Evolutionary conservation across 1,140 invertebrate species (phyloP), one percentile per base, ranked within the genome.

Genomic region (Andrena cerasifolii): DNA sequence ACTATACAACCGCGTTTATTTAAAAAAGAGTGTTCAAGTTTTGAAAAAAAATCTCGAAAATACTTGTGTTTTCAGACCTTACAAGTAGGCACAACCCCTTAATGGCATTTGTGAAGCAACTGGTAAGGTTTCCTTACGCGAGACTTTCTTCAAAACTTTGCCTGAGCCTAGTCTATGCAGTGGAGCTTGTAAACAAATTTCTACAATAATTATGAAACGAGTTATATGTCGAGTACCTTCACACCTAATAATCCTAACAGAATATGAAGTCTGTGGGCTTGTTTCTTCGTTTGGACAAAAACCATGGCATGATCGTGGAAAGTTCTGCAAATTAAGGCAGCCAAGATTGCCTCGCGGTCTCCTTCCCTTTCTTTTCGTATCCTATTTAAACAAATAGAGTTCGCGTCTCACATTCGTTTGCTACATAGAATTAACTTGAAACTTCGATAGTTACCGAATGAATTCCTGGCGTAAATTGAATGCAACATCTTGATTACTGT

Each of bases 401-500:
- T 43, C 14, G 24, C 28, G 10, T 40, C 10, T 2, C n/a, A 10
- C 0, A 53, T 66, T 16, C 18, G 40, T 21, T 12, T 62, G 2
- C 24, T 49, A 1, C 53, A 24, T 59, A 65, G 77, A 3, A 58
- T 62, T 49, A 45, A 78, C 70, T 67, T 28, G 63, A 53, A n/a
- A 51, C 51, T 33, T 2, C 6, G 49, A 71, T 67, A 58, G 79
- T 91, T 88, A 95, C 94, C 97, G 95, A 66, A 99, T 95, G 92
- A 99, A 99, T 93, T 99, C 99, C 92, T 99, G 99, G 21, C 98
- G 93, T 6, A 99, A 93, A 93, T 99, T 98, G 78, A 97, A 97
- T 2, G 99, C 98, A 6, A 99, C 98, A 87, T 99, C 97, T 87
- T 97, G 97, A 92, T 99, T 99, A 71, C 97, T 98, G 89, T 99